A percentile compares a stretch with the other conserved stretches of the same genome.
phyloP scores from a whole-genome alignment of 2,113 vertebrate species.

The Zeus faber region DNA sequence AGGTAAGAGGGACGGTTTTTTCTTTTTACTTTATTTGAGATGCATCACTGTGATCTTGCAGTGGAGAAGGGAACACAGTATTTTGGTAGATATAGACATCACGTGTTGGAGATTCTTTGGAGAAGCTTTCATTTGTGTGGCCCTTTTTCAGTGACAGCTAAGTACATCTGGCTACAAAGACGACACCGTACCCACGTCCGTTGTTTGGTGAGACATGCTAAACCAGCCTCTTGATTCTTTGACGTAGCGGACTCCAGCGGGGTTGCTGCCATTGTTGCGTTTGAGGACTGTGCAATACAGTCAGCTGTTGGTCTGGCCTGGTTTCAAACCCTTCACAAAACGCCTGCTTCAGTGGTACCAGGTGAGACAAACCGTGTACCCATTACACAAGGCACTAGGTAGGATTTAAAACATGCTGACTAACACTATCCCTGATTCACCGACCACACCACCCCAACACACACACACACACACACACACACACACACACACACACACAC shows the following conservation, averaged over 20 bases:
- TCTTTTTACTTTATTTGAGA: conserved; percentile 22
- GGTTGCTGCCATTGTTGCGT: too few species aligned
- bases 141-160: not conserved
- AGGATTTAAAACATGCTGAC: not conserved
- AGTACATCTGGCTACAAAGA: not conserved
- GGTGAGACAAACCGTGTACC: conserved; percentile 6
- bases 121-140: not conserved
- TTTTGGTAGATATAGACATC: not conserved
- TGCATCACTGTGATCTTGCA: not conserved
- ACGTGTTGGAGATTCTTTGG: not conserved
- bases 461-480: conserved; percentile 6
- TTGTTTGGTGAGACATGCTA: too few species aligned
- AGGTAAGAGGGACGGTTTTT: too few species aligned
- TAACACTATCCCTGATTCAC: not conserved
- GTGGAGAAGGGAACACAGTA: conserved; percentile 3
- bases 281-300: conserved; percentile 21
- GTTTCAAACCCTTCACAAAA: not conserved
- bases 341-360: conserved; percentile 3
- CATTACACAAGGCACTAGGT: conserved; percentile 4
- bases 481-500: not conserved
- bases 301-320: not conserved
- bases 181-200: too few species aligned
- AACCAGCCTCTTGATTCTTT: too few species aligned
- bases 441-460: not conserved
- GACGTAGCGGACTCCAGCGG: too few species aligned